Evolutionary conservation across 2,797 vertebrate genomes (phyloP).

Genomic region (Malacoraja senta): DNA sequence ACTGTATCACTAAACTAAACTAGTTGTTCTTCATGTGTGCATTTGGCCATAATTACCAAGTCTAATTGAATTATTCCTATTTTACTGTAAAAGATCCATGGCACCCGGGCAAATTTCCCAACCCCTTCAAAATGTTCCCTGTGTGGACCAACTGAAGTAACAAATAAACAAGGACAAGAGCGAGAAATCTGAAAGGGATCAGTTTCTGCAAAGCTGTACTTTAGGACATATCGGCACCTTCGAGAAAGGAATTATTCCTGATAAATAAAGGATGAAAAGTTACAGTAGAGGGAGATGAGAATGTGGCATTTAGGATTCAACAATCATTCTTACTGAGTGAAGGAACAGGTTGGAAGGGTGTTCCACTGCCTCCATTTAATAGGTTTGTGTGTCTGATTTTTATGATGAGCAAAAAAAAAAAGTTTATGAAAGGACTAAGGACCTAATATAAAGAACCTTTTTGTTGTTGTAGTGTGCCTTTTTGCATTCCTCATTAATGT

Average conservation of each 20-base stretch:
- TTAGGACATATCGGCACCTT: not conserved
- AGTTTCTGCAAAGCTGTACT: not conserved
- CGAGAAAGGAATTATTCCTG: not conserved
- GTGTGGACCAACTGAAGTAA: not conserved
- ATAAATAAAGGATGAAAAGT: too few relatives aligned
- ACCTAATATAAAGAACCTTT: too few relatives aligned
- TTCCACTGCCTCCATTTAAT: too few relatives aligned
- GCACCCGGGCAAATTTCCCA: too few relatives aligned
- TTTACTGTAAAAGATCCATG: not conserved
- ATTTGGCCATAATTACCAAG: not conserved
- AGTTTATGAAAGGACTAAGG: not conserved
- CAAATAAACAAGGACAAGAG: not conserved
- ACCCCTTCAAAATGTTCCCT: too few relatives aligned
- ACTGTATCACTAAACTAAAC: not conserved
- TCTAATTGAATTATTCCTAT: not conserved
- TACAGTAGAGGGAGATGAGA: too few relatives aligned
- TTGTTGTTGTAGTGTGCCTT: too few relatives aligned
- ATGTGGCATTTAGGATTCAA: too few relatives aligned
- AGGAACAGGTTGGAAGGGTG: too few relatives aligned
- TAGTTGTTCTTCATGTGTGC: not conserved
- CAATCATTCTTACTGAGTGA: too few relatives aligned
- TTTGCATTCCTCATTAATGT: not conserved
- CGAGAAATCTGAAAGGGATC: not conserved
- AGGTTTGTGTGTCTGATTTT: too few relatives aligned
- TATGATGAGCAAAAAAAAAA: not conserved